These are phyloP conservation scores for western clawed frog (Xenopus tropicalis) DNA, from an alignment of 2,113 vertebrate species.

Conservation along the genomic window DNA sequence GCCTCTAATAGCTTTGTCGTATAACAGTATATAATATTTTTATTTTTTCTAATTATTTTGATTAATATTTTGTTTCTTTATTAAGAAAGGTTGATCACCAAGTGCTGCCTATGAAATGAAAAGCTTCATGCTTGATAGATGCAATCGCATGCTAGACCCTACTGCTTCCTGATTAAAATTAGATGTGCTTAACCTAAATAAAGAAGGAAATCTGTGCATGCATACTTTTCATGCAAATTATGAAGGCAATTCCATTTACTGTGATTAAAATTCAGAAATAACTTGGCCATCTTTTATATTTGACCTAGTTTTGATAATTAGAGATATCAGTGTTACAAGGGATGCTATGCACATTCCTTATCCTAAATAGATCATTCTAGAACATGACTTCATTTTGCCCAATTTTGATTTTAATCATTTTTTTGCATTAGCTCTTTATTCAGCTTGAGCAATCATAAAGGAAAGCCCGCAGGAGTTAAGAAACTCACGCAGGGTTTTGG, in stretches of 20 bases:
- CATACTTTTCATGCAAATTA: neutral
- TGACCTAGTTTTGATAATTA: conserved; percentile 8
- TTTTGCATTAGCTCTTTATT: no score
- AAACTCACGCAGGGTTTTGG: no score
- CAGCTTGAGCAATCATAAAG: no score
- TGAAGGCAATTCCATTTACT: neutral
- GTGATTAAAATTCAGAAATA: neutral
- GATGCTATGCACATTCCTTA: neutral
- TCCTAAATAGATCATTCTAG: no score
- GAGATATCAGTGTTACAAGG: neutral
- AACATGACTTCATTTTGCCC: no score
- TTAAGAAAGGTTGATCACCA: no score
- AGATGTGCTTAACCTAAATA: neutral
- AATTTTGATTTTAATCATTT: no score
- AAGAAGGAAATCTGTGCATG: neutral
- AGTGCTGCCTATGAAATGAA: neutral
- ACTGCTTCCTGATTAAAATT: conserved; percentile 1
- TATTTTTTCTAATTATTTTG: no score
- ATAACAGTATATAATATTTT: no score
- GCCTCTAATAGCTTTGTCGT: no score
- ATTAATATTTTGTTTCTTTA: no score
- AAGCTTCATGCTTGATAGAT: neutral
- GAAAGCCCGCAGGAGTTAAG: no score
- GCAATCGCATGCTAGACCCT: neutral
- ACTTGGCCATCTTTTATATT: neutral